Conservation (phyloP, 1,140 invertebrate genomes). For the Aphis craccivora region DNA sequence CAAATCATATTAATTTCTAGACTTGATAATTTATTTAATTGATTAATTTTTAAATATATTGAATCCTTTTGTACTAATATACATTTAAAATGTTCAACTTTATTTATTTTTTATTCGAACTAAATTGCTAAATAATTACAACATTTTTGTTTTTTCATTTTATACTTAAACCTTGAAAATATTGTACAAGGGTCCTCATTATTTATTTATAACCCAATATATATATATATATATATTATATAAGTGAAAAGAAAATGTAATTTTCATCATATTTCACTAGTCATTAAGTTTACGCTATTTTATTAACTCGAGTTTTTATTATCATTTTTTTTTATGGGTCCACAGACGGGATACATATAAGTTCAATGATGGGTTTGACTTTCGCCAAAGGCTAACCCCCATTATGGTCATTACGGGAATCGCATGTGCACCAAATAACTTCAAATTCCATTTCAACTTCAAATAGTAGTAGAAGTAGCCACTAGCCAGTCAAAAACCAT, state of each 20-base stretch:
- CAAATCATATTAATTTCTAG: not conserved
- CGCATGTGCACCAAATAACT: conserved; percentile 32
- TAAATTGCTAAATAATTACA: not conserved
- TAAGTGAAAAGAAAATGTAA: not conserved
- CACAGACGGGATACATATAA: not conserved
- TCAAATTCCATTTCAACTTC: conserved; percentile 42
- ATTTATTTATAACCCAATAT: not conserved
- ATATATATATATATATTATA: not conserved
- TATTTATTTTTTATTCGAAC: not conserved
- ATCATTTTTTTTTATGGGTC: not conserved
- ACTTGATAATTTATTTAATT: not conserved
- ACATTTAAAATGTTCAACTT: not conserved
- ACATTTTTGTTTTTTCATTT: not conserved
- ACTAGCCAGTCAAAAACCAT: conserved; percentile 38
- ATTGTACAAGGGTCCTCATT: not conserved
- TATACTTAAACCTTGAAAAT: not conserved
- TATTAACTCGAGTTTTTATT: not conserved
- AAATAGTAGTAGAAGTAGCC: conserved; percentile 4
- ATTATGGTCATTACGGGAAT: conserved; percentile 45
- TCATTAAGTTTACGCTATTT: not conserved
- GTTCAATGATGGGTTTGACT: not conserved
- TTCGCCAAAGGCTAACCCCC: not conserved
- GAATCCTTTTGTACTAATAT: not conserved
- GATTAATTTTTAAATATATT: not conserved
- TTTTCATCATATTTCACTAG: conserved; percentile 5